A percentile compares a stretch with the other conserved stretches of the same genome.
Evolutionary conservation across 2,888 invertebrate species (phyloP).

Genomic region (Orchestes rusci): DNA sequence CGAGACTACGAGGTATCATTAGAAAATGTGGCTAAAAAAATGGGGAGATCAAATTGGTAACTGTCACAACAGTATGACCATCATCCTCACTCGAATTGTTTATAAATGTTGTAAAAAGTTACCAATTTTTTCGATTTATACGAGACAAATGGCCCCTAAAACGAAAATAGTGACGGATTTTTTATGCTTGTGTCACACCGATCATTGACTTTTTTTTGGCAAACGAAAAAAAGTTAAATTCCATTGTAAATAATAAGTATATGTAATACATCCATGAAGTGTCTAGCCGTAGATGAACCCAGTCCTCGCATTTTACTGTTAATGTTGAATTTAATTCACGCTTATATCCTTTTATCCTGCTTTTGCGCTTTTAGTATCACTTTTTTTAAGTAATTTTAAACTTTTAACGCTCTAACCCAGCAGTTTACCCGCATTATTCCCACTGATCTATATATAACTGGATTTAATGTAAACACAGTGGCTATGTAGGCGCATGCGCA

Average conservation of each 20-base stretch:
- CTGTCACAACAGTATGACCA: conserved; percentile 2
- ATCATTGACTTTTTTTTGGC: no score
- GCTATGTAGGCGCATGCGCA: no score
- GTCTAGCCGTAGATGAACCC: conserved; percentile 39
- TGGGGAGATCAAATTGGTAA: conserved; percentile 14
- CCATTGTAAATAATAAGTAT: conserved; percentile 23
- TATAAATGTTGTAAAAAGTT: no score
- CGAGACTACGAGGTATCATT: conserved; percentile 96
- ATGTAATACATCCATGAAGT: conserved; percentile 38
- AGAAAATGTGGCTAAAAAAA: conserved; percentile 4
- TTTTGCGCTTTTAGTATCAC: no score
- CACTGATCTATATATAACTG: no score
- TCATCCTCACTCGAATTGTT: no score
- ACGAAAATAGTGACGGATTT: conserved; percentile 25
- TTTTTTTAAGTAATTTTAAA: no score
- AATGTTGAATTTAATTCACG: conserved; percentile 21
- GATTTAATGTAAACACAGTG: no score
- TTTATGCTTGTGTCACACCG: conserved; percentile 27
- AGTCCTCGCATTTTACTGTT: conserved; percentile 22
- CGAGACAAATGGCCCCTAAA: conserved; percentile 19
- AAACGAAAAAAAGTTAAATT: background rate
- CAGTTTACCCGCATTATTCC: conserved; percentile 26
- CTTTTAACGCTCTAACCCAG: conserved; percentile 18
- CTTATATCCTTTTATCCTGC: background rate
- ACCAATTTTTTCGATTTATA: conserved; percentile 20